Percentiles rank a stretch among this genome's conserved stretches.
Evolutionary conservation across 2,888 invertebrate genomes (phyloP).

Genomic region (Myopa tessellatipennis): DNA sequence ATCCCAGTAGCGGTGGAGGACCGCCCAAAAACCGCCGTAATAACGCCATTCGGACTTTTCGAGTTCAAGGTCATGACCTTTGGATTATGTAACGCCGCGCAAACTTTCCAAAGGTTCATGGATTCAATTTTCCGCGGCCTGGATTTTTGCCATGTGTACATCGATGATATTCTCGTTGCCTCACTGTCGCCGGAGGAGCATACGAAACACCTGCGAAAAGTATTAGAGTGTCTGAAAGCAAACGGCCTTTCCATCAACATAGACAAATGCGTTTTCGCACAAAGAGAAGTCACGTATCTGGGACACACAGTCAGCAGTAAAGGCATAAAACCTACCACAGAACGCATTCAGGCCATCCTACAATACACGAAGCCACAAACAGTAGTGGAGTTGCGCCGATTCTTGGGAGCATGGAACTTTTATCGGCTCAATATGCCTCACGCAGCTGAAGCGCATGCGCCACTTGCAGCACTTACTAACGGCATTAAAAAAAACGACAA

Average conservation of each 20-base stretch:
- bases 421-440: slow-evolving; percentile 46
- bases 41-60: slow-evolving; percentile 60
- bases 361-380: slow-evolving; percentile 37
- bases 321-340: slow-evolving; percentile 43
- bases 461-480: slow-evolving; percentile 34
- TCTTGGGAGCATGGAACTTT: slow-evolving; percentile 50
- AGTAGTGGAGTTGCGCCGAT: slow-evolving; percentile 44
- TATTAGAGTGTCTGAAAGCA: slow-evolving; percentile 47
- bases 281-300: slow-evolving; percentile 33
- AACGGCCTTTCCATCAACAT: slow-evolving; percentile 36
- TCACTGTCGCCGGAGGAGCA: slow-evolving; percentile 48
- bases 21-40: slow-evolving; percentile 55
- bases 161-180: slow-evolving; percentile 55
- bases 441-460: slow-evolving; percentile 35
- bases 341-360: slow-evolving; percentile 24
- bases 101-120: slow-evolving; percentile 61
- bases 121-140: slow-evolving; percentile 52
- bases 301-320: slow-evolving; percentile 39
- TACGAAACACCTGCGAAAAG: slow-evolving; percentile 45
- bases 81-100: slow-evolving; percentile 59
- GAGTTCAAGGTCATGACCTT: slow-evolving; percentile 59
- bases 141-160: slow-evolving; percentile 50
- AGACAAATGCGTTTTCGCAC: slow-evolving; percentile 40
- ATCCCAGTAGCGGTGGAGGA: slow-evolving; percentile 55
- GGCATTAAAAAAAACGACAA: slow-evolving; percentile 46